Evolutionary conservation across 2,113 vertebrate species (phyloP), one percentile per base, ranked within the genome.

Genomic region (Tinamus guttatus): DNA sequence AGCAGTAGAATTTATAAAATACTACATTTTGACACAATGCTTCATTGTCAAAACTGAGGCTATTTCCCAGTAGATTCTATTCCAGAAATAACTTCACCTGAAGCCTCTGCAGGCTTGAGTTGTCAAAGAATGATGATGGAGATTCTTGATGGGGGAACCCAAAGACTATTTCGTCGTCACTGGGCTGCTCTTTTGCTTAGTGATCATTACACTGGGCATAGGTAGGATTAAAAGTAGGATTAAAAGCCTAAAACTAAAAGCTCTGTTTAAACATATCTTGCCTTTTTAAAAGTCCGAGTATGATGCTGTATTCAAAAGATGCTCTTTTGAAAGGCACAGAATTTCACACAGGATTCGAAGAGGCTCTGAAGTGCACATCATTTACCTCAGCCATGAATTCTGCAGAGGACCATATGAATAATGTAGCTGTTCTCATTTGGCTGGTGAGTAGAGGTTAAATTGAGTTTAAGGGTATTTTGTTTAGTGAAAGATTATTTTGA

Each of bases 121-220:
- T 92, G 80, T 8, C 22, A 49, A 49, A 68, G 41, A n/a, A 45
- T 5, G 8, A 34, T 85, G 27, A 59, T 12, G 21, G 7, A 30
- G 54, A 21, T 67, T 75, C 30, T 20, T 56, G n/a, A 64, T 1
- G 2, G 59, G 2, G 59, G n/a, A 34, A 67, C 24, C 81, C 25
- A 19, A 93, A 60, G 54, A 6, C 63, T 69, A 38, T 4, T 40
- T 77, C n/a, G 5, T 45, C 79, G 58, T 22, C 45, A 63, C 18
- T 75, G 41, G 74, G 15, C 9, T 74, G 22, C 19, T 81, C 38
- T 56, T 58, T 41, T 63, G 21, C 13, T 5, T 22, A 9, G 7
- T 54, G 11, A 21, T 52, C 0, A 2, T 52, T 51, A 69, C 36
- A 21, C n/a, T 13, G 15, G 58, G 30, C 14, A 40, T 7, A 0